phyloP scores from a whole-genome alignment of 2,888 invertebrate genomes.

The Melangyna quadrimaculata region DNA sequence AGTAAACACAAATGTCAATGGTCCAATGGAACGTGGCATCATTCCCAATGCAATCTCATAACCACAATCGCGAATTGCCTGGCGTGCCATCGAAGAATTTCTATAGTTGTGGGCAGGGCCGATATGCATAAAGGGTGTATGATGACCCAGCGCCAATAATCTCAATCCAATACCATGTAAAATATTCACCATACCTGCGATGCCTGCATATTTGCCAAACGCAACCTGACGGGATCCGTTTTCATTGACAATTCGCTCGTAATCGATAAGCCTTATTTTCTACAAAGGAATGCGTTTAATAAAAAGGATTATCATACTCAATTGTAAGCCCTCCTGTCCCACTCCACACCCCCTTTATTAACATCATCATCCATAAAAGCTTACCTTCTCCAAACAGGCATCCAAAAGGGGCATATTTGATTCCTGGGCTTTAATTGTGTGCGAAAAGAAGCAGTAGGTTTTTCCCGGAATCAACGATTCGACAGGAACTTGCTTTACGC shows the following conservation, averaged over 20 bases:
- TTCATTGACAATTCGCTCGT: conserved; percentile 96
- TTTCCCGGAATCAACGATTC: conserved; percentile 96
- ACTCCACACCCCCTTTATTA: neutral
- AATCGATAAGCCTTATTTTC: conserved; percentile 97
- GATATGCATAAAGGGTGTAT: conserved; percentile 99
- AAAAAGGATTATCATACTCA: conserved; percentile 40
- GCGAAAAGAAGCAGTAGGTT: conserved; percentile 99
- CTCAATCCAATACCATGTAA: conserved; percentile 97
- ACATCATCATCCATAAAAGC: neutral
- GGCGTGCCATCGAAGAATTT: conserved; percentile 97
- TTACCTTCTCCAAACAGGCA: conserved; percentile 92
- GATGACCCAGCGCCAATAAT: conserved; percentile 95
- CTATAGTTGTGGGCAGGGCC: conserved; percentile 99
- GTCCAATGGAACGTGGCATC: conserved; percentile 99
- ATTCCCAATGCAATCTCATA: conserved; percentile 97
- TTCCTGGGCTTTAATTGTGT: conserved; percentile 99
- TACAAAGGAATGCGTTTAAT: conserved; percentile 63
- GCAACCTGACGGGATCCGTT: conserved; percentile 96
- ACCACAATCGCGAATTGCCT: conserved; percentile 98
- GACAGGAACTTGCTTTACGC: conserved; percentile 93
- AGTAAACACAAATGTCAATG: conserved; percentile 98
- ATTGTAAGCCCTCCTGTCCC: neutral
- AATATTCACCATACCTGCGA: conserved; percentile 99
- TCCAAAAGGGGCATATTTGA: conserved; percentile 98
- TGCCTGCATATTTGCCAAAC: conserved; percentile 99